Evolutionary conservation across 92 coral and sea anemone species (phyloP).

Genomic region (Montipora capitata): DNA sequence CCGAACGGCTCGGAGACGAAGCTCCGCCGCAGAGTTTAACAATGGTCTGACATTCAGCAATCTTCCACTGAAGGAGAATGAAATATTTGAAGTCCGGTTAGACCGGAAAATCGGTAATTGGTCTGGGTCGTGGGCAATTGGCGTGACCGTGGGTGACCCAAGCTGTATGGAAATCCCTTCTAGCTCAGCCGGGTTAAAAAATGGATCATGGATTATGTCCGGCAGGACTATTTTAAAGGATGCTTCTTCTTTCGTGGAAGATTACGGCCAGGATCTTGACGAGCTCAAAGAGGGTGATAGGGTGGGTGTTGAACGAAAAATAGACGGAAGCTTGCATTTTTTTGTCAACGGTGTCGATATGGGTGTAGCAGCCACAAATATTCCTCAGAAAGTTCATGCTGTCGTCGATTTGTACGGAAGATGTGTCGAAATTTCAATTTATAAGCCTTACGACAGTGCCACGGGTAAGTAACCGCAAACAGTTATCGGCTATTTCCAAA

Average conservation of each 20-base stretch:
- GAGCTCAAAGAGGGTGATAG: slow-evolving; percentile 88
- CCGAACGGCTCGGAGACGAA: slow-evolving; percentile 90
- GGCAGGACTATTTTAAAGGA: slow-evolving; percentile 91
- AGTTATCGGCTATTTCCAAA: neutral
- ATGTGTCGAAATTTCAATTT: slow-evolving; percentile 91
- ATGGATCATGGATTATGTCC: slow-evolving; percentile 98
- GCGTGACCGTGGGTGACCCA: slow-evolving; percentile 92
- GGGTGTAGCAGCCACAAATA: slow-evolving; percentile 91
- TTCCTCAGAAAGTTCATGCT: slow-evolving; percentile 86
- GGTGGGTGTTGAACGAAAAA: slow-evolving; percentile 83
- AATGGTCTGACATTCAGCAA: slow-evolving; percentile 95
- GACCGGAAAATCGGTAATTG: slow-evolving; percentile 89
- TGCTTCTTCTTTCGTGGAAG: slow-evolving; percentile 87
- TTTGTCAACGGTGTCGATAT: slow-evolving; percentile 92
- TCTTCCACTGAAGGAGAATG: slow-evolving; percentile 66
- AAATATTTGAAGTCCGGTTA: slow-evolving; percentile 89
- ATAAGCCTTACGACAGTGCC: slow-evolving; percentile 63
- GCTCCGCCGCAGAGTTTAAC: slow-evolving; percentile 93
- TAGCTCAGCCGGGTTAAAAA: slow-evolving; percentile 87
- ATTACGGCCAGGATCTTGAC: slow-evolving; percentile 91
- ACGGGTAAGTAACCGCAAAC: slow-evolving; percentile 15
- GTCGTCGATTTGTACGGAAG: slow-evolving; percentile 97
- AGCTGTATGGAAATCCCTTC: slow-evolving; percentile 87
- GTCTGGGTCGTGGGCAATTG: slow-evolving; percentile 96
- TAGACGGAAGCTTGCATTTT: slow-evolving; percentile 88